A percentile compares a stretch with the other conserved stretches of the same genome.
These are phyloP conservation scores for Oscheius onirici DNA, from an alignment of 2,888 invertebrate species.

Conservation along the genomic window DNA sequence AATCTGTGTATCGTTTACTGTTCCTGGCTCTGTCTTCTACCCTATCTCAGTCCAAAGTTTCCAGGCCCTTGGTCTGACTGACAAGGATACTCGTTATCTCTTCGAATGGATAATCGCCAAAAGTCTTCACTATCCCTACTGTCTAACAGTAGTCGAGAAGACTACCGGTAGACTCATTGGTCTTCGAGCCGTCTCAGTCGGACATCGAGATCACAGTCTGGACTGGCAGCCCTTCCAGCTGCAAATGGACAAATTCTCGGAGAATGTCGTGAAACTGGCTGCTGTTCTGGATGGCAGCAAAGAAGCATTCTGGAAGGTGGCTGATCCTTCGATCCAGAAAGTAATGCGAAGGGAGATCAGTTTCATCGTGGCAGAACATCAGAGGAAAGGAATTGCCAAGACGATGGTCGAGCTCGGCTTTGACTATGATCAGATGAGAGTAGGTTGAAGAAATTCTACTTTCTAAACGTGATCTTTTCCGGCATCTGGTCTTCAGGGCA, in stretches of 20 bases:
- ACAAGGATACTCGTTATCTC: not conserved
- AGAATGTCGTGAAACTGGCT: conserved; percentile 11
- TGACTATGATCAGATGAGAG: conserved; percentile 10
- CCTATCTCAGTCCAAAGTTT: not conserved
- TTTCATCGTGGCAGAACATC: conserved; percentile 21
- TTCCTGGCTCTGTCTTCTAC: no score
- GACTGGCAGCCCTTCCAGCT: conserved; percentile 17
- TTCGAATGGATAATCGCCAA: conserved; percentile 24
- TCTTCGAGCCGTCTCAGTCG: conserved; percentile 19
- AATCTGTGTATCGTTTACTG: no score
- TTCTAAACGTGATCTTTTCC: not conserved
- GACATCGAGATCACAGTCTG: conserved; percentile 10
- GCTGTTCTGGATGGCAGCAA: conserved; percentile 19
- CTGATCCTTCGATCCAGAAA: conserved; percentile 11
- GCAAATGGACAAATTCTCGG: not conserved
- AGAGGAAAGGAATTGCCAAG: conserved; percentile 27
- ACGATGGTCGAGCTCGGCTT: conserved; percentile 12
- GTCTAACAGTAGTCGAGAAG: conserved; percentile 16
- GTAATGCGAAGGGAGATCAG: conserved; percentile 29
- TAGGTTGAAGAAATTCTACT: not conserved
- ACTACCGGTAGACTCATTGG: conserved; percentile 3
- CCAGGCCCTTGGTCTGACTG: conserved; percentile 21
- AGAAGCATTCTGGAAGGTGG: conserved; percentile 20
- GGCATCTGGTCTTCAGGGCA: conserved; percentile 19
- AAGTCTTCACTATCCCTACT: conserved; percentile 28